Conservation (phyloP, 2,888 invertebrate species). For the Megastigmus dorsalis region DNA sequence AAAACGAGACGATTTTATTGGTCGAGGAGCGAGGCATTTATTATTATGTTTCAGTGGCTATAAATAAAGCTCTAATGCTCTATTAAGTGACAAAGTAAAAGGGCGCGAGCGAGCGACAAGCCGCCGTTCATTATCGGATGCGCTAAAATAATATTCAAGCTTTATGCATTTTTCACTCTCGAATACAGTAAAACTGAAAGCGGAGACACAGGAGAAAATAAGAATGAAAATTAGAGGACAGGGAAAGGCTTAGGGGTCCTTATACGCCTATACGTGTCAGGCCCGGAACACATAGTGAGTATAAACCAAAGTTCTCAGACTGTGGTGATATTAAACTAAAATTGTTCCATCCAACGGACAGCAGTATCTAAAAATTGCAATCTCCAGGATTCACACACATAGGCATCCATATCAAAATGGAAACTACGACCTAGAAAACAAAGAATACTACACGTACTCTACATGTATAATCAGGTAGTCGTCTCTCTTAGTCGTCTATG, state of each 20-base stretch:
- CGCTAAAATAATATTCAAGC: conserved; percentile 38
- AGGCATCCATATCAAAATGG: conserved; percentile 14
- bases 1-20: too few species aligned
- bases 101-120: conserved; percentile 33
- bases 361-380: too few species aligned
- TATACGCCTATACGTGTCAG: too few species aligned
- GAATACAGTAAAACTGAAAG: conserved; percentile 33
- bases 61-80: conserved; percentile 43
- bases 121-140: conserved; percentile 45
- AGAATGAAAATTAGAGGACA: neutral
- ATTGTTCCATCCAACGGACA: too few species aligned
- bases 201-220: neutral
- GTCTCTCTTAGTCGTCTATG: neutral
- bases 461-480: too few species aligned
- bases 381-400: neutral
- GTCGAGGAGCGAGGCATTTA: too few species aligned
- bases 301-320: too few species aligned
- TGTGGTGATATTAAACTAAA: too few species aligned
- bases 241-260: too few species aligned
- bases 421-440: conserved; percentile 46
- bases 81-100: conserved; percentile 38
- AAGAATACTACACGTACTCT: conserved; percentile 18
- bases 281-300: too few species aligned
- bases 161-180: neutral
- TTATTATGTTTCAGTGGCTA: conserved; percentile 25